These are phyloP conservation scores for Monopis laevigella DNA, from an alignment of 2,888 invertebrate species.

Conservation along the genomic window DNA sequence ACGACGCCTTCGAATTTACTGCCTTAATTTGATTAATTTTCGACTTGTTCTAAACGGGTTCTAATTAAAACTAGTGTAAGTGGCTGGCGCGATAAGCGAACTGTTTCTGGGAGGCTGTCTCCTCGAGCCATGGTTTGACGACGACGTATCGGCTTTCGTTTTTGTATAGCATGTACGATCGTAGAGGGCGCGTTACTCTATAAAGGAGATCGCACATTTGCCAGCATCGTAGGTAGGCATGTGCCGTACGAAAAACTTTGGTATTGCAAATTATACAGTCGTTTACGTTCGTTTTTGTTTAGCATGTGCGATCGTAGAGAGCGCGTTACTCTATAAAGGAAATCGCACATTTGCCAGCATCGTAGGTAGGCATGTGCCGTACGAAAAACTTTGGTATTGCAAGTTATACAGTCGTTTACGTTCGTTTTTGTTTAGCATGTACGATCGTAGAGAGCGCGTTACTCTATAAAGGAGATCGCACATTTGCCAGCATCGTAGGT, in stretches of 20 bases:
- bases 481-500: too few relatives aligned
- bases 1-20: slow-evolving; percentile 25
- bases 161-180: slow-evolving; percentile 18
- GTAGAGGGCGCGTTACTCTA: slow-evolving; percentile 20
- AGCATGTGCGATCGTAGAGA: slow-evolving; percentile 16
- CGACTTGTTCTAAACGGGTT: slow-evolving; percentile 55
- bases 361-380: too few relatives aligned
- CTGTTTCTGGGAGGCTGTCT: slow-evolving; percentile 29
- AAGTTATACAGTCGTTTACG: too few relatives aligned
- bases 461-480: background rate
- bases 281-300: slow-evolving; percentile 25
- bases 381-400: too few relatives aligned
- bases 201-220: background rate
- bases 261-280: too few relatives aligned
- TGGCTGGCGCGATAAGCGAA: slow-evolving; percentile 58
- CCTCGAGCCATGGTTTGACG: slow-evolving; percentile 19
- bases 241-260: too few relatives aligned
- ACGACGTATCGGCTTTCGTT: slow-evolving; percentile 27
- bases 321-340: slow-evolving; percentile 19
- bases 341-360: too few relatives aligned
- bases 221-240: too few relatives aligned
- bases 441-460: slow-evolving; percentile 21
- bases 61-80: slow-evolving; percentile 66
- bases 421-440: slow-evolving; percentile 21
- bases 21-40: slow-evolving; percentile 64